phyloP scores from a whole-genome alignment of 2,113 vertebrate genomes.

The Python bivittatus region DNA sequence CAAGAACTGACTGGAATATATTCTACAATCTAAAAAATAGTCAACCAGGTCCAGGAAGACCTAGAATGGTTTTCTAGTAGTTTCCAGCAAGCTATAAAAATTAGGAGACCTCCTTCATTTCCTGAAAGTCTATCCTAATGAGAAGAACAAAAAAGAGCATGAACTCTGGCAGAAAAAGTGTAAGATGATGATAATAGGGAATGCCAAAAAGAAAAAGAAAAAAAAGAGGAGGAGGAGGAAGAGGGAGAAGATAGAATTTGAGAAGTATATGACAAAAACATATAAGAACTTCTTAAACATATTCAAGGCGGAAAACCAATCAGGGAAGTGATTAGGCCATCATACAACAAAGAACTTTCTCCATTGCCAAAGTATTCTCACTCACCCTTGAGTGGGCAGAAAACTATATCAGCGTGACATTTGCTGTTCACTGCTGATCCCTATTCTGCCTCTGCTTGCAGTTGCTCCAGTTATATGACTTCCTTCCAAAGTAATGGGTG shows the following conservation, averaged over 20 bases:
- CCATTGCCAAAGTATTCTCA: background rate
- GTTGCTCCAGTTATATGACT: background rate
- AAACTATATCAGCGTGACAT: background rate
- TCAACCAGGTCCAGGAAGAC: background rate
- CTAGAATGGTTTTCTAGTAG: background rate
- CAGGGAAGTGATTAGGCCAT: background rate
- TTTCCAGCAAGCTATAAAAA: background rate
- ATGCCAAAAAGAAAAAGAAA: background rate
- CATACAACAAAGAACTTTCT: background rate
- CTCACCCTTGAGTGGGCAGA: background rate
- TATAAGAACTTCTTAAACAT: background rate
- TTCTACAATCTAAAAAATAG: background rate
- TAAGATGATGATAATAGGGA: background rate
- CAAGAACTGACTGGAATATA: background rate
- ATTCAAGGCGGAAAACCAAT: background rate
- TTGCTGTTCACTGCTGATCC: background rate
- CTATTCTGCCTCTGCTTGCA: background rate
- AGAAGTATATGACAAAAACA: background rate
- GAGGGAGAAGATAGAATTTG: background rate
- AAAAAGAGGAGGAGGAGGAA: background rate
- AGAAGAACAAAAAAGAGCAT: background rate
- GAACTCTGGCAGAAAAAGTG: background rate
- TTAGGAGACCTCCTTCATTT: background rate
- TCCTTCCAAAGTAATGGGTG: background rate
- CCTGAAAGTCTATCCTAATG: background rate